Evolutionary conservation across 1,140 invertebrate species (phyloP).

Genomic region (Patella vulgata): DNA sequence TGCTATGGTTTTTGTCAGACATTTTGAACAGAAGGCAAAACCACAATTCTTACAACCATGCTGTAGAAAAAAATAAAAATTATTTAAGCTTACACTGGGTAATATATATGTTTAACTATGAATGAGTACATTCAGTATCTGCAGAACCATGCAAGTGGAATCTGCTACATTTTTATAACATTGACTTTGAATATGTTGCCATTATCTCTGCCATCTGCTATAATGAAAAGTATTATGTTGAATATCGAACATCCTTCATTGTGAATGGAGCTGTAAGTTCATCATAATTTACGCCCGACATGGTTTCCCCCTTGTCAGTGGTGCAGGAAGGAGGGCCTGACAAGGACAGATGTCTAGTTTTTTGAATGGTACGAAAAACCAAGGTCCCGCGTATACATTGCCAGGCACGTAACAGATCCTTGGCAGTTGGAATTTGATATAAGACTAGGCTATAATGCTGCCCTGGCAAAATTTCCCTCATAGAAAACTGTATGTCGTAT

Average conservation of each 20-base stretch:
- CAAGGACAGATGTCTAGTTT: too few species aligned
- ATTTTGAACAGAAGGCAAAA: constrained; percentile 64
- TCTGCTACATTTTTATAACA: neutral
- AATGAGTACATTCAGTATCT: neutral
- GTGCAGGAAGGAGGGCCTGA: too few species aligned
- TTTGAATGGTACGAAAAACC: too few species aligned
- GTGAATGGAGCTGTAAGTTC: too few species aligned
- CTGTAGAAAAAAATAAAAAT: constrained; percentile 38
- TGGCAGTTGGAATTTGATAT: too few species aligned
- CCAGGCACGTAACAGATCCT: too few species aligned
- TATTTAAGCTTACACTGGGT: neutral
- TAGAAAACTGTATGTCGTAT: too few species aligned
- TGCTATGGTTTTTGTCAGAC: constrained; percentile 51
- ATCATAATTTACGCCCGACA: too few species aligned
- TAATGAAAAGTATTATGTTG: neutral
- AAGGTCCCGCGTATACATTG: too few species aligned
- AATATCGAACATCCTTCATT: neutral
- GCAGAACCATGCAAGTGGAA: neutral
- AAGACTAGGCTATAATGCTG: too few species aligned
- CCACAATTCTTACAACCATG: constrained; percentile 66
- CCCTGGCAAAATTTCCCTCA: too few species aligned
- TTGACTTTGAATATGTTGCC: neutral
- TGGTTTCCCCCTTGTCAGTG: too few species aligned
- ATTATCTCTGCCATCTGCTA: neutral
- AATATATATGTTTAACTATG: neutral